These are phyloP conservation scores for Cryptotermes secundus DNA, from an alignment of 1,140 invertebrate species.

Conservation along the genomic window DNA sequence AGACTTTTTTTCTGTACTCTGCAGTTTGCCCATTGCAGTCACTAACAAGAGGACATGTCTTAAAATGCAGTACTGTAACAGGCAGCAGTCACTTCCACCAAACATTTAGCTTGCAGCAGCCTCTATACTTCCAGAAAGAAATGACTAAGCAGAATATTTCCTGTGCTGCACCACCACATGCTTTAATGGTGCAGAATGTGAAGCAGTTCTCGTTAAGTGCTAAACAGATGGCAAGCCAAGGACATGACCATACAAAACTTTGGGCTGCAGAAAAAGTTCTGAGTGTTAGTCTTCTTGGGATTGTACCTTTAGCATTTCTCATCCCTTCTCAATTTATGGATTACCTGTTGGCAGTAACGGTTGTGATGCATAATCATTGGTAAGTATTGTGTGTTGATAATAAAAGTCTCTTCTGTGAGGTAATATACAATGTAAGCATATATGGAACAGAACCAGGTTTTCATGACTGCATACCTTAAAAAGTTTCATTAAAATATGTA, in stretches of 20 bases:
- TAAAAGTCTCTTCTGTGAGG: no score
- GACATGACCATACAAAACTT: slow-evolving; percentile 55
- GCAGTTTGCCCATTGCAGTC: slow-evolving; percentile 2
- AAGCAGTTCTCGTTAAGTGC: slow-evolving; percentile 34
- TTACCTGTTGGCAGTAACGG: slow-evolving; percentile 59
- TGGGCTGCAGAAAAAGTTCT: slow-evolving; percentile 70
- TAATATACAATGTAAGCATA: no score
- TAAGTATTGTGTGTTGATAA: not conserved
- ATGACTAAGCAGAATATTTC: not conserved
- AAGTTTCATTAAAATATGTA: no score
- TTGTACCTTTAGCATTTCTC: slow-evolving; percentile 64
- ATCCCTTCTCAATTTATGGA: slow-evolving; percentile 63
- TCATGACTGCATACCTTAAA: no score
- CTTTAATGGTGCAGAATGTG: not conserved
- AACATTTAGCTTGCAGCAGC: not conserved
- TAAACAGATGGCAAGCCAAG: slow-evolving; percentile 25
- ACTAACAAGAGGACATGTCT: not conserved
- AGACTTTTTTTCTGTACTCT: no score
- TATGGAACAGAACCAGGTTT: no score
- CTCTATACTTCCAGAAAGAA: not conserved
- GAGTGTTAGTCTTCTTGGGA: slow-evolving; percentile 56
- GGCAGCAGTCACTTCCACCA: not conserved
- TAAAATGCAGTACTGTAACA: not conserved
- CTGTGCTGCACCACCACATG: not conserved
- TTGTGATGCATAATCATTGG: slow-evolving; percentile 75